Base-by-base conservation (phyloP, 1,140 invertebrate species). In the Cotesia glomerata region DNA sequence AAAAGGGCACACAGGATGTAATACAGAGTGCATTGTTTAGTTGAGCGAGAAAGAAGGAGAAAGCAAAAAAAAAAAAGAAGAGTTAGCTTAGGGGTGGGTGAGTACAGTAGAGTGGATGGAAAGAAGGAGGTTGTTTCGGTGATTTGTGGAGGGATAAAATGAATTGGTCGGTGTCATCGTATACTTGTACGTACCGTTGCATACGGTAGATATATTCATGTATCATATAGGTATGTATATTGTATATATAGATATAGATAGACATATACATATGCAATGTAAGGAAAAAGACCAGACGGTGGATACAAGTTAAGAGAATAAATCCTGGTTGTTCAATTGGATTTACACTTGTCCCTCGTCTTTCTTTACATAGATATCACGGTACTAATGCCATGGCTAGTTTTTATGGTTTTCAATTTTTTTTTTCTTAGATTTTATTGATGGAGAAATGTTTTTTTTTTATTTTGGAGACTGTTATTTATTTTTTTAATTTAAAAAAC, bases 151-250 rank as follows among this genome's bases (percentile, higher is more conserved):
- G 14, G 13, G 13, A 66, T 18, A 14, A 66, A 65, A 70, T 69
- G 65, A 52, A 63, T 58, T n/a, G 49, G 49, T 58, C 36, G 32
- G 35, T 72, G 45, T 72, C 56, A 65, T 65, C 56, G 51, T 68
- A 71, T 66, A 76, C 45, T 35, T 77, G 67, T 75, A 75, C 39
- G 39, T 45, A 45, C 11, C 39, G 39, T 45, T 45, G 39, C 39
- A 72, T 74, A 74, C 63, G 63, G 64, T 74, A 71, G 67, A 79
- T 77, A 79, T 78, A 80, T 79, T 78, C 73, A 78, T 74, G 73
- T 76, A 77, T 73, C 67, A 76, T 75, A 70, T 59, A 71, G 71
- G 69, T 73, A 45, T 45, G 51, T 73, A 58, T 64, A 68, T 26
- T 26, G 26, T 26, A 26, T 26, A 26, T 26, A 26, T 26, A 1